Base-by-base conservation (phyloP, 2,113 vertebrate species). In the Apteryx owenii region DNA sequence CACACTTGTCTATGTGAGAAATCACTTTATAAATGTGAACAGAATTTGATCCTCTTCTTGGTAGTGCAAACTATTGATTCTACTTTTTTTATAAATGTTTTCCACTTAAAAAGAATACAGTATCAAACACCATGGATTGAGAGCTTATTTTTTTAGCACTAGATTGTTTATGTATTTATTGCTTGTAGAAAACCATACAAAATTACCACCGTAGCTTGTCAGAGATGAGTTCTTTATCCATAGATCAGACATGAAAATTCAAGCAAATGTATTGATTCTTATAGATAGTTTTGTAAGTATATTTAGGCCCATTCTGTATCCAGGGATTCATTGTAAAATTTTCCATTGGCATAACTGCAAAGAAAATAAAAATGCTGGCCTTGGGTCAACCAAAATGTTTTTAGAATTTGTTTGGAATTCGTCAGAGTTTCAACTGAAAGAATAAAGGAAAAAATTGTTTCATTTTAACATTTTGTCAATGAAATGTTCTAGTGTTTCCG, bases 331-430 rank as follows among this genome's bases (percentile, higher is more conserved):
- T 14, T 76, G 77, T 90, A 31, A 93, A 76, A 89, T 85, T 88
- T 95, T 89, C 89, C 40, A 28, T 31, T 89, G 78, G 79, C 36
- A 13, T 70, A 72, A 64, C n/a, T 82, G 44, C 75, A 87, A 92
- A 91, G 62, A 88, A 89, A 85, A 85, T 76, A 71, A 82, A 96
- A 92, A 81, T n/a, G 8, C 26, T 95, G 89, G 70, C 66, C 9
- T 68, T 82, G 19, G 12, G 56, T 89, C 89, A 92, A 69, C 16
- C 9, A 29, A 85, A 93, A 89, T 61, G 12, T 48, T 68, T 81
- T 81, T 44, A 82, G 62, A 20, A 58, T 85, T 87, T 87, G 4
- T 89, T 85, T 88, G 18, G n/a, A 89, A 70, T 85, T 76, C 65
- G 10, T 80, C 66, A 61, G 82, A 46, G 29, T 88, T 88, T 85